Base-by-base conservation (phyloP, 2,797 vertebrate genomes). In the Melopsittacus undulatus region DNA sequence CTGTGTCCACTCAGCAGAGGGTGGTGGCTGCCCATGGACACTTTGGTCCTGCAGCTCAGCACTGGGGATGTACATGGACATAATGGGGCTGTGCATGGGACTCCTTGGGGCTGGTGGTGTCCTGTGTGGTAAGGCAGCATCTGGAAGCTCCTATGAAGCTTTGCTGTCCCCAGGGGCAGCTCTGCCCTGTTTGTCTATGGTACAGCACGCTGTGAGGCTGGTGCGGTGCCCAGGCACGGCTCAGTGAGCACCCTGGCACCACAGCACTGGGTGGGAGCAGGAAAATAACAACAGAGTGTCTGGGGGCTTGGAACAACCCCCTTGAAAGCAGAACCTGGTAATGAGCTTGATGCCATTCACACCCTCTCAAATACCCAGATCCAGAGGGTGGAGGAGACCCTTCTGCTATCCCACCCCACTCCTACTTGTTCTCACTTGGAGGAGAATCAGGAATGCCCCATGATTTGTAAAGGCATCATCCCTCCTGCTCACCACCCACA, bases 11-110 rank as follows among this genome's bases (percentile, higher is more conserved):
- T 93, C 92, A 87, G 93, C 68, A 94, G 87, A 92, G 91, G 93
- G 83, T 80, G 89, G 62, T 89, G 93, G 84, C 89, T 80, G 86
- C 81, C 89, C 15, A 0, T 8, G 82, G 75, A 87, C 92, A 27
- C 3, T 3, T 52, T 4, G 79, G 24, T 2, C 10, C 18, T 32
- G 59, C 43, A 27, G 52, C 52, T 46, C n/a, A 5, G 49, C 36
- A 36, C 48, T 36, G 82, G 40, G 49, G n/a, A 15, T 0, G 2
- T 4, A 30, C 59, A 8, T 13, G 81, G 89, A 54, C 13, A 10
- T 1, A 7, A 7, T 23, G 21, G 10, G 49, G 66, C 68, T 78
- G 84, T 7, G 66, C 29, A 3, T 3, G 8, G 10, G 32, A 57
- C 38, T 69, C 40, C 40, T 61, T 1, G 1, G 70, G 20, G 12